A percentile compares a stretch with the other conserved stretches of the same genome.
Evolutionary conservation across 1,140 invertebrate species (phyloP).

Genomic region (Metaphire vulgaris): DNA sequence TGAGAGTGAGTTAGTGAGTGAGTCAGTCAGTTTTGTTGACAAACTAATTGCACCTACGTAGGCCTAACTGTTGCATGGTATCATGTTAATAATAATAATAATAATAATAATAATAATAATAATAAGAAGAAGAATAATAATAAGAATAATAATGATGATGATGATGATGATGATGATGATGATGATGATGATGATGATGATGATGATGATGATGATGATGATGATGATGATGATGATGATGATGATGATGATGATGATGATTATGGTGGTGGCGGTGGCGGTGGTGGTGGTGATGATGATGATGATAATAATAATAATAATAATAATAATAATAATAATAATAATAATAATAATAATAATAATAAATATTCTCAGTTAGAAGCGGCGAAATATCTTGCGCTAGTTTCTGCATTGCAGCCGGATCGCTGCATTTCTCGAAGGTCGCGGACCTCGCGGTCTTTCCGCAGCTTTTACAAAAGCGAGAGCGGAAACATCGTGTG

Average conservation of each 20-base stretch:
- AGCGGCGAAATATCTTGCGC: too few species aligned
- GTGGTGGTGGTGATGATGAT: background rate
- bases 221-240: background rate
- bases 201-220: background rate
- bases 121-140: background rate
- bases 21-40: too few species aligned
- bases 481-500: too few species aligned
- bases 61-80: too few species aligned
- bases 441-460: too few species aligned
- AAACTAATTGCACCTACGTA: too few species aligned
- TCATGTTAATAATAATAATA: slow-evolving; percentile 4
- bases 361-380: too few species aligned
- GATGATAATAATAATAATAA: background rate
- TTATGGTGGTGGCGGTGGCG: background rate
- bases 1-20: too few species aligned
- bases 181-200: slow-evolving; percentile 1
- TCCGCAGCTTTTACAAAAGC: too few species aligned
- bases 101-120: slow-evolving; percentile 4
- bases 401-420: too few species aligned
- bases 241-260: background rate
- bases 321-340: background rate
- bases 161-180: slow-evolving; percentile 3
- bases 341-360: background rate
- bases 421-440: too few species aligned
- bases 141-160: slow-evolving; percentile 1